Evolutionary conservation across 2,888 invertebrate species (phyloP).

Genomic region (Apamea sordens): DNA sequence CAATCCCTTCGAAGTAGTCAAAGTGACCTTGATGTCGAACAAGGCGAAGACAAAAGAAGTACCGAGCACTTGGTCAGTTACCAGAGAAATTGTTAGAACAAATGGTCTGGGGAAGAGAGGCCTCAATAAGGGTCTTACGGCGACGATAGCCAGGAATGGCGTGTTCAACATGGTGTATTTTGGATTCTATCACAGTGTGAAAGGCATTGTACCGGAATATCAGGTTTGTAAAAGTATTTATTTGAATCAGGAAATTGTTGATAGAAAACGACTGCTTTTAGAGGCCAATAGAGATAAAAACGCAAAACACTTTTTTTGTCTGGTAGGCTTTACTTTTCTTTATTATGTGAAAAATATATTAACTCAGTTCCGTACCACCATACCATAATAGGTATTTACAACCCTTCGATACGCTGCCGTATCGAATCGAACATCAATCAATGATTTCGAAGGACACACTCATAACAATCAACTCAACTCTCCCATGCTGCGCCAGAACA

Average conservation of each 20-base stretch:
- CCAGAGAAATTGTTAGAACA: constrained; percentile 93
- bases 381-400: not conserved
- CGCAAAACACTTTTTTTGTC: not conserved
- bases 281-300: too few species aligned
- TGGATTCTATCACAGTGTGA: constrained; percentile 98
- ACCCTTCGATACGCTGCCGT: not conserved
- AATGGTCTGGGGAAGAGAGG: constrained; percentile 95
- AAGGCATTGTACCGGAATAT: constrained; percentile 92
- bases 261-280: not conserved
- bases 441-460: not conserved
- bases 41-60: constrained; percentile 91
- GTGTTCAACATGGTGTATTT: constrained; percentile 98
- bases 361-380: not conserved
- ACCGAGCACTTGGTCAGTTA: constrained; percentile 95
- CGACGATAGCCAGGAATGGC: constrained; percentile 97
- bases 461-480: not conserved
- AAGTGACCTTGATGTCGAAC: constrained; percentile 96
- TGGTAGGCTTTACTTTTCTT: not conserved
- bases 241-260: not conserved
- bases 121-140: constrained; percentile 96
- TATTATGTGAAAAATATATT: not conserved
- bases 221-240: constrained; percentile 83
- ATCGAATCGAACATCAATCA: not conserved
- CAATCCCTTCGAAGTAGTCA: constrained; percentile 98
- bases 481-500: too few species aligned